These are phyloP conservation scores for Hypselothyrea guttata DNA, from an alignment of 2,888 invertebrate genomes.

Conservation along the genomic window DNA sequence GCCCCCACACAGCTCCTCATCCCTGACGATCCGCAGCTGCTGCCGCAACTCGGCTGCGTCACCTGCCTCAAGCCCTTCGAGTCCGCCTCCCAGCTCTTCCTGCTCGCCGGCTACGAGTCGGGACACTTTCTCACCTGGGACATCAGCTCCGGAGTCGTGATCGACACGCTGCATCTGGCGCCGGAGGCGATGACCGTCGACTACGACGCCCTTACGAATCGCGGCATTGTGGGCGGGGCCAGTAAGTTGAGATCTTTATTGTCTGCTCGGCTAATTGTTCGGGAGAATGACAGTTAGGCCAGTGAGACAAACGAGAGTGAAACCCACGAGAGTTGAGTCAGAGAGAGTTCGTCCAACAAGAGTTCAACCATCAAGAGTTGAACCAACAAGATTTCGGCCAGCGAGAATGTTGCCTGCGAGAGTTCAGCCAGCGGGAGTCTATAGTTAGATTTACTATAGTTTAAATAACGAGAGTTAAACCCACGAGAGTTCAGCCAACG, in stretches of 20 bases:
- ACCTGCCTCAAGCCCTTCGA: conserved; percentile 84
- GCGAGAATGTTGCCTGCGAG: too few relatives aligned
- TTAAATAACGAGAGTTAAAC: too few relatives aligned
- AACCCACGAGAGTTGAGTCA: too few relatives aligned
- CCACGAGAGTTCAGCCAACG: too few relatives aligned
- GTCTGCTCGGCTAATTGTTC: too few relatives aligned
- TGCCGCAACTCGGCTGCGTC: conserved; percentile 83
- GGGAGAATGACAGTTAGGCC: neutral
- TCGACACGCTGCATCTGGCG: conserved; percentile 81
- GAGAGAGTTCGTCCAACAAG: too few relatives aligned
- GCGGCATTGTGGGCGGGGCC: conserved; percentile 86
- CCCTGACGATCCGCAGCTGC: conserved; percentile 77
- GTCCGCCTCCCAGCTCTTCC: conserved; percentile 82
- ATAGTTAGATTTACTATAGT: too few relatives aligned
- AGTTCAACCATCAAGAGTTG: too few relatives aligned
- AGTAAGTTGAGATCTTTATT: conserved; percentile 49
- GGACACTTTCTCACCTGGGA: conserved; percentile 89
- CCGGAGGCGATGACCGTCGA: conserved; percentile 89
- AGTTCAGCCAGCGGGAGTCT: too few relatives aligned
- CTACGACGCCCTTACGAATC: conserved; percentile 86
- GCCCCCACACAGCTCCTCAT: conserved; percentile 80
- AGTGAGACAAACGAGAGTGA: too few relatives aligned
- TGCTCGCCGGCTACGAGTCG: conserved; percentile 89
- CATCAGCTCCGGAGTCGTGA: conserved; percentile 83
- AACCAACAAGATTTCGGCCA: too few relatives aligned